phyloP scores from a whole-genome alignment of 2,888 invertebrate genomes.

The Cheilosia scutellata region DNA sequence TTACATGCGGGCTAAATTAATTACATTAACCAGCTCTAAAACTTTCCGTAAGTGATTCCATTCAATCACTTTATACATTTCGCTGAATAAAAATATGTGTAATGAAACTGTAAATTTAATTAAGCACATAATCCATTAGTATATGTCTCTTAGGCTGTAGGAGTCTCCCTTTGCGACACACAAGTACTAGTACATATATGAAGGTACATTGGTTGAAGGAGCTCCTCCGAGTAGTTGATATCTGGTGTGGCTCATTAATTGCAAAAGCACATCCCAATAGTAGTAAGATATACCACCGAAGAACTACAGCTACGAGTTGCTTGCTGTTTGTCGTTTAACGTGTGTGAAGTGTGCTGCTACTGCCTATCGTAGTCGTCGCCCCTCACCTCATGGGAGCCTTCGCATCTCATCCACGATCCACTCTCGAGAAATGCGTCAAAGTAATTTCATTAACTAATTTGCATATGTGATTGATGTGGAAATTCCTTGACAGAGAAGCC shows the following conservation, averaged over 20 bases:
- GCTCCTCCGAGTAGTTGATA: conserved; percentile 17
- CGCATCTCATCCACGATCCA: conserved; percentile 59
- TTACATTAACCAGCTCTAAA: conserved; percentile 17
- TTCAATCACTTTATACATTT: conserved; percentile 22
- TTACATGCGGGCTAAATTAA: neutral
- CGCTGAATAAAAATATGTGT: conserved; percentile 9
- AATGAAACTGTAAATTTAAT: conserved; percentile 68
- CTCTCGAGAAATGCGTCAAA: conserved; percentile 73
- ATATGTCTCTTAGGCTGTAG: conserved; percentile 16
- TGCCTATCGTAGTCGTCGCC: conserved; percentile 3
- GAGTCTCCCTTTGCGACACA: conserved; percentile 24
- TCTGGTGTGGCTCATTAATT: conserved; percentile 52
- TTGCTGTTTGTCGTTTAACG: conserved; percentile 37
- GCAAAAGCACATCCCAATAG: conserved; percentile 32
- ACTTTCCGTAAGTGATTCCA: conserved; percentile 58
- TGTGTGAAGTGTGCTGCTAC: neutral
- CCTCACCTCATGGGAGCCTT: neutral
- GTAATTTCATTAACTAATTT: conserved; percentile 75
- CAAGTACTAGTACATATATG: neutral
- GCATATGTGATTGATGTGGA: conserved; percentile 75
- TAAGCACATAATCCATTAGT: conserved; percentile 74
- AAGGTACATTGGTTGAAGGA: conserved; percentile 14
- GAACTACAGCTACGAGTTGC: neutral
- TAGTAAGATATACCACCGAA: conserved; percentile 1
- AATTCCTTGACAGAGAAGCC: conserved; percentile 63